These are phyloP conservation scores for Hiodon alosoides DNA, from an alignment of 2,113 vertebrate species.

Conservation along the genomic window DNA sequence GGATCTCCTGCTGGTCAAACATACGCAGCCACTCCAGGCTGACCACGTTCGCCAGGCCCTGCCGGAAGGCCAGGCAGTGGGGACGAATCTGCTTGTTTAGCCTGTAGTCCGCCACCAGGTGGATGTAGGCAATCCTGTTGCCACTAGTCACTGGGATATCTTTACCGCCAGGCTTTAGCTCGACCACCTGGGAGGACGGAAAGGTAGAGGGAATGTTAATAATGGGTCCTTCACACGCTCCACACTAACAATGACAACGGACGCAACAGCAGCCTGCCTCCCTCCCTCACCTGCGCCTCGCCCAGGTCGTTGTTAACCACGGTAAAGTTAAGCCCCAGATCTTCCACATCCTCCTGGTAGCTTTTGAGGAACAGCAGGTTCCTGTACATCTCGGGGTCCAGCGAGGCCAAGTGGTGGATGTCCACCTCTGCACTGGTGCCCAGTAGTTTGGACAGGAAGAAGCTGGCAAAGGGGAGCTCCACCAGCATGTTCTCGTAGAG, in stretches of 20 bases:
- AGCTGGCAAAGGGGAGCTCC: constrained; percentile 93
- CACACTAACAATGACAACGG: too few species aligned
- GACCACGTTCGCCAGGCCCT: constrained; percentile 92
- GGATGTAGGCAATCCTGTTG: constrained; percentile 95
- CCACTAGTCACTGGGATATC: constrained; percentile 92
- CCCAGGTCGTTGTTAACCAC: constrained; percentile 97
- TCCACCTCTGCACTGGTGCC: constrained; percentile 96
- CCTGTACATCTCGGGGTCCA: constrained; percentile 94
- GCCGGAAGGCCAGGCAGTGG: constrained; percentile 92
- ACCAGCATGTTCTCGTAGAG: constrained; percentile 98
- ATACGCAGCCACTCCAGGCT: constrained; percentile 96
- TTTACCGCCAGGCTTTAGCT: constrained; percentile 87
- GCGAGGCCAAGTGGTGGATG: constrained; percentile 92
- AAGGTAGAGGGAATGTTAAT: neutral
- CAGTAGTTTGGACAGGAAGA: constrained; percentile 95
- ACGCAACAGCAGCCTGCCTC: too few species aligned
- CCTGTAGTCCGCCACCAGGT: constrained; percentile 92
- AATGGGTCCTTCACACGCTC: neutral
- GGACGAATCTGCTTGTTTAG: constrained; percentile 93
- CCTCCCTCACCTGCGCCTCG: constrained; percentile 79
- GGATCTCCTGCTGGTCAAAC: constrained; percentile 98
- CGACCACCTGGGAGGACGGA: constrained; percentile 75
- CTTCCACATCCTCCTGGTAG: constrained; percentile 92
- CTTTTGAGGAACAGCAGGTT: constrained; percentile 98
- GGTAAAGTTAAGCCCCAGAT: constrained; percentile 94